Conservation (phyloP, 2,797 vertebrate genomes). For the Onychomys arenicola region DNA sequence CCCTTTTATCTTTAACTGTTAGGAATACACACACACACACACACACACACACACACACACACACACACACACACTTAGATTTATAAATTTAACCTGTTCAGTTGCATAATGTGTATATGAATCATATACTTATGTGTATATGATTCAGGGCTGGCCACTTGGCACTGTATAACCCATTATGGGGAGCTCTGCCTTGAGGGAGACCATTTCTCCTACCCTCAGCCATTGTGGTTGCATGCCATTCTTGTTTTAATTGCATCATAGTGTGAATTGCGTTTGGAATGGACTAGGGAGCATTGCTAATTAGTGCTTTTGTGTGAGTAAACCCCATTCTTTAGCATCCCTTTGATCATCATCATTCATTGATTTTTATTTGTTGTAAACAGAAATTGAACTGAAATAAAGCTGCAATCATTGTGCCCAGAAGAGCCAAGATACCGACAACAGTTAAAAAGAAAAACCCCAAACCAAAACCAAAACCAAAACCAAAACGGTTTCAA, state of each 20-base stretch:
- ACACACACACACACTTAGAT: too few species aligned
- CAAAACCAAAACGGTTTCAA: neutral
- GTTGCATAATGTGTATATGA: neutral
- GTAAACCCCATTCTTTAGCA: neutral
- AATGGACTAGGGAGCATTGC: neutral
- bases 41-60: neutral
- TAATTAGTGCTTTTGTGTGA: conserved; percentile 48
- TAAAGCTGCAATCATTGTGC: neutral
- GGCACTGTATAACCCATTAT: neutral
- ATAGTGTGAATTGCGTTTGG: neutral
- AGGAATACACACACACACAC: neutral
- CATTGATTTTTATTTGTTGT: neutral
- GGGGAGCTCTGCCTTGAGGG: neutral
- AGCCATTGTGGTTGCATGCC: too few species aligned
- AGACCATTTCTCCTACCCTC: neutral
- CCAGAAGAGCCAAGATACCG: neutral
- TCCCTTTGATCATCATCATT: neutral
- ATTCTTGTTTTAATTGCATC: neutral
- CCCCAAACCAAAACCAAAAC: neutral
- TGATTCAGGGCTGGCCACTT: neutral
- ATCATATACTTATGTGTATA: neutral
- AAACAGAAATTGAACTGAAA: conserved; percentile 6
- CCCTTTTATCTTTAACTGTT: neutral
- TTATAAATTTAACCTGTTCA: neutral
- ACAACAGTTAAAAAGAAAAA: neutral